Conservation (phyloP, 2,888 invertebrate species). For the Athripsodes cinereus region DNA sequence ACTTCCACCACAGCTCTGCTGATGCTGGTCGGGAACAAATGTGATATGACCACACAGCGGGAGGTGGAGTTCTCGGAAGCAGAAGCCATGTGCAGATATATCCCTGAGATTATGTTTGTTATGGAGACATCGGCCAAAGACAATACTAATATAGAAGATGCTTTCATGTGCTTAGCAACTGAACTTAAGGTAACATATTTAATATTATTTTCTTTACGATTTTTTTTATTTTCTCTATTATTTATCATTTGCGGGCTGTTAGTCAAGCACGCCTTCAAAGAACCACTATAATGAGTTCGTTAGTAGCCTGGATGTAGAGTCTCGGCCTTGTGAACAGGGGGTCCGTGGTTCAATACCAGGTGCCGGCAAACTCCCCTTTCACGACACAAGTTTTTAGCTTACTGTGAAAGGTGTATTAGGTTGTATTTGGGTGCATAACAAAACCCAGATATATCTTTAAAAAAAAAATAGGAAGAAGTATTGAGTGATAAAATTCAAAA, state of each 20-base stretch:
- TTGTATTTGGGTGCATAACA: no score
- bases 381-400: no score
- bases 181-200: conserved; percentile 65
- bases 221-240: not conserved
- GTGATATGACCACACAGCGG: conserved; percentile 72
- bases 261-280: no score
- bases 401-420: no score
- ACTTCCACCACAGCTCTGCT: conserved; percentile 89
- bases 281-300: no score
- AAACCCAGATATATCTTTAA: no score
- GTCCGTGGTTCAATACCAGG: no score
- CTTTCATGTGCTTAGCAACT: conserved; percentile 78
- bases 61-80: conserved; percentile 85
- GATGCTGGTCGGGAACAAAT: conserved; percentile 89
- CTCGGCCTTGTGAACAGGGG: no score
- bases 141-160: conserved; percentile 85
- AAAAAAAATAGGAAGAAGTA: no score
- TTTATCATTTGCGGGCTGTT: not conserved
- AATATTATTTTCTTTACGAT: not conserved
- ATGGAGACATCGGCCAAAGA: conserved; percentile 89
- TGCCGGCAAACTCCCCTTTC: no score
- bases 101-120: conserved; percentile 80
- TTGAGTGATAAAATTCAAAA: no score
- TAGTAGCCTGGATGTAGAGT: no score
- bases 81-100: conserved; percentile 77